phyloP scores from a whole-genome alignment of 2,888 invertebrate genomes.

The Papilio demoleus region DNA sequence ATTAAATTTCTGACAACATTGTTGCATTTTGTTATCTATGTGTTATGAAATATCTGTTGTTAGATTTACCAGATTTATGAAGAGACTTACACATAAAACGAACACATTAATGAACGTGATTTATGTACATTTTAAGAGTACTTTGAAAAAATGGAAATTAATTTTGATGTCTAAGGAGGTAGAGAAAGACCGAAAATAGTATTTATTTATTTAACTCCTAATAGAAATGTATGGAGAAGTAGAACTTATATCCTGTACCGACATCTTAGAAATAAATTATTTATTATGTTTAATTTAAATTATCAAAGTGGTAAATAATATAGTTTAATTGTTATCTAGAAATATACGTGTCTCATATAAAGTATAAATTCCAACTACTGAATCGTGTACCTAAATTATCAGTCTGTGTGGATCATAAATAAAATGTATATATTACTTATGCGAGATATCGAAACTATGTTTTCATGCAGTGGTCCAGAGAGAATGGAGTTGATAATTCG shows the following conservation, averaged over 20 bases:
- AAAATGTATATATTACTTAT: background rate
- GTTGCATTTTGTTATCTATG: slow-evolving; percentile 21
- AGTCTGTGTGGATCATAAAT: background rate
- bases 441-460: slow-evolving; percentile 50
- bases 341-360: no score
- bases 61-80: background rate
- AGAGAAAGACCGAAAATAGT: no score
- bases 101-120: background rate
- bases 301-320: no score
- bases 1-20: slow-evolving; percentile 36
- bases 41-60: slow-evolving; percentile 5
- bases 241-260: no score
- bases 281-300: no score
- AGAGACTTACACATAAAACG: background rate
- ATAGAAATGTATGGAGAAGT: no score
- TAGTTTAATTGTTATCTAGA: no score
- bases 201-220: no score
- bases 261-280: no score
- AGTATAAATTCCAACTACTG: background rate
- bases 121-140: no score
- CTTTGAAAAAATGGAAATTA: no score
- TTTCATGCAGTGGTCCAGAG: slow-evolving; percentile 61
- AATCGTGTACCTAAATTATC: background rate
- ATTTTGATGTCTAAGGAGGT: no score
- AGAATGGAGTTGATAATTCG: slow-evolving; percentile 60